Evolutionary conservation across 1,140 invertebrate species (phyloP).

Genomic region (Varroa destructor): DNA sequence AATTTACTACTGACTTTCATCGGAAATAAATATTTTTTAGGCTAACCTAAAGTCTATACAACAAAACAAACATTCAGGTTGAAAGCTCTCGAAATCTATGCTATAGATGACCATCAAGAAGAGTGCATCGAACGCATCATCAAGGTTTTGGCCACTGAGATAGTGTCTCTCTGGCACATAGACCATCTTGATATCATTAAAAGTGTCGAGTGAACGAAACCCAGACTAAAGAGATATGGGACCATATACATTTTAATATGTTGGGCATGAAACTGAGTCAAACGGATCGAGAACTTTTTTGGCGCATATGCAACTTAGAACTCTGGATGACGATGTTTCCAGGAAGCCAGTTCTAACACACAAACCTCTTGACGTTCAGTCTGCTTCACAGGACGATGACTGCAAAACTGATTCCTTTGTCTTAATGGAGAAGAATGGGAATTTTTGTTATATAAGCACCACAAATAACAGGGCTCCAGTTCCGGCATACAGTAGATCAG

Average conservation of each 20-base stretch:
- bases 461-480: conserved; percentile 74
- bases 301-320: conserved; percentile 74
- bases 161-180: conserved; percentile 73
- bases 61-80: no score
- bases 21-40: no score
- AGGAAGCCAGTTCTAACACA: conserved; percentile 27
- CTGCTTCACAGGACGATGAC: conserved; percentile 54
- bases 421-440: conserved; percentile 70
- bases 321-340: background rate
- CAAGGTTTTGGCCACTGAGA: conserved; percentile 75
- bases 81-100: no score
- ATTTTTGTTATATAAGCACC: conserved; percentile 78
- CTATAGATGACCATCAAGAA: no score
- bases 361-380: conserved; percentile 30
- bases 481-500: conserved; percentile 62
- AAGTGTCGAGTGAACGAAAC: conserved; percentile 58
- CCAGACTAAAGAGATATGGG: conserved; percentile 48
- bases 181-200: conserved; percentile 54
- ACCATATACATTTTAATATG: conserved; percentile 60
- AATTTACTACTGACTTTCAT: no score
- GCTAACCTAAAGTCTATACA: no score
- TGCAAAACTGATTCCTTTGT: conserved; percentile 91
- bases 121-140: no score
- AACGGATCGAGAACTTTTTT: conserved; percentile 59
- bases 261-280: conserved; percentile 58